Evolutionary conservation across 2,797 vertebrate species (phyloP), one percentile per base, ranked within the genome.

Genomic region (Sitta carolinensis): DNA sequence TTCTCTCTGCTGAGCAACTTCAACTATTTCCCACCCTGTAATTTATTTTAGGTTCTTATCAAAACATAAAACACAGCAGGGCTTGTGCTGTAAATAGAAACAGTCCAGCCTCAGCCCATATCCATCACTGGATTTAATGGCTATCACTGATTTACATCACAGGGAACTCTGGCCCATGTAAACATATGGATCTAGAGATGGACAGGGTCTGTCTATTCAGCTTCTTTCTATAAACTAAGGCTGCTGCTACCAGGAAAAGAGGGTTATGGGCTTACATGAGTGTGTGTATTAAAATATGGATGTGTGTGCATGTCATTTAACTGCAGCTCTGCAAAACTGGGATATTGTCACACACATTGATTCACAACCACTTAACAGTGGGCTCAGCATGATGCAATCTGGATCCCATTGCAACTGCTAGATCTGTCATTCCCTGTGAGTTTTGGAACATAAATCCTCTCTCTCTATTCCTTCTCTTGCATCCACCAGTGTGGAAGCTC

Each of bases 51-150:
- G 27, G 74, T 63, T 93, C 76, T 92, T 93, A 93, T 70, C 82
- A 92, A 95, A 96, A 92, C 79, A 93, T 13, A 64, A 69, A 90
- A 88, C 74, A 95, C 77, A 94, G 91, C 70, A 70, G 59, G 57
- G 77, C 72, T 92, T 94, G 87, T 92, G 52, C 85, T 93, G 50
- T 88, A 95, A 94, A 94, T 79, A 95, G 95, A 85, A 92, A 27
- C 79, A 76, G 87, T 51, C 66, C 42, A 52, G 76, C 68, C 67
- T 81, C 85, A 80, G 79, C 89, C 86, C 75, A 36, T 63, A 87
- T 93, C 69, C 80, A 68, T 74, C 87, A 61, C 79, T 38, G 52
- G 45, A 73, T 79, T 48, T 54, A 90, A 70, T 9, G 32, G 70
- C 67, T 59, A 63, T 64, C 74, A 42, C 73, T 69, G 91, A 86